phyloP scores from a whole-genome alignment of 2,888 invertebrate genomes.

The Mycalesis mineus region DNA sequence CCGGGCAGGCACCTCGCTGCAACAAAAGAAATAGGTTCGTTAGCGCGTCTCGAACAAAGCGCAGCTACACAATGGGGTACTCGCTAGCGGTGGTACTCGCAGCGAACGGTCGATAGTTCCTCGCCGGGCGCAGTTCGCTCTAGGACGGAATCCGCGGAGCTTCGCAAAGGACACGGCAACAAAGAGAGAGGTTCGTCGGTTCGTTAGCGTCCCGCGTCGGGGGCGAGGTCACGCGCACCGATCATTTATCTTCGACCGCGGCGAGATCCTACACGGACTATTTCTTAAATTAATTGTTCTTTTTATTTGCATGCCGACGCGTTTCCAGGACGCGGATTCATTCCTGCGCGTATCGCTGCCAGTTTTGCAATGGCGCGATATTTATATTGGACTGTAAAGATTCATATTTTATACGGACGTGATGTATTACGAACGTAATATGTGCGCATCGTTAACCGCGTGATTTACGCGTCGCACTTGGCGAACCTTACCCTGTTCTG shows the following conservation, averaged over 20 bases:
- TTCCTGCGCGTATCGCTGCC: constrained; percentile 20
- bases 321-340: constrained; percentile 19
- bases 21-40: constrained; percentile 77
- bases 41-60: constrained; percentile 57
- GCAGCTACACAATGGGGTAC: constrained; percentile 36
- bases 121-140: constrained; percentile 35
- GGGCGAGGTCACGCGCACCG: constrained; percentile 64
- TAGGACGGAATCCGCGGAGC: constrained; percentile 46
- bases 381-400: constrained; percentile 35
- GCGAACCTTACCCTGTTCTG: constrained; percentile 55
- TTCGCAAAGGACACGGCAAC: constrained; percentile 56
- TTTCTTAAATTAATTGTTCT: constrained; percentile 35
- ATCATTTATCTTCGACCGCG: constrained; percentile 54
- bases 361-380: constrained; percentile 25
- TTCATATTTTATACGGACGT: constrained; percentile 46
- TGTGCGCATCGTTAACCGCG: constrained; percentile 66
- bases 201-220: constrained; percentile 58
- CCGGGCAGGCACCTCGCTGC: constrained; percentile 95
- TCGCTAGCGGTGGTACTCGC: constrained; percentile 45
- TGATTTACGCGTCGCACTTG: constrained; percentile 57
- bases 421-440: constrained; percentile 53
- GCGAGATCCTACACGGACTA: constrained; percentile 40
- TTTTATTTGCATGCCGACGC: constrained; percentile 16
- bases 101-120: constrained; percentile 38
- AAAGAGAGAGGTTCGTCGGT: constrained; percentile 71